phyloP scores from a whole-genome alignment of 2,113 vertebrate genomes.

The Galemys pyrenaicus region DNA sequence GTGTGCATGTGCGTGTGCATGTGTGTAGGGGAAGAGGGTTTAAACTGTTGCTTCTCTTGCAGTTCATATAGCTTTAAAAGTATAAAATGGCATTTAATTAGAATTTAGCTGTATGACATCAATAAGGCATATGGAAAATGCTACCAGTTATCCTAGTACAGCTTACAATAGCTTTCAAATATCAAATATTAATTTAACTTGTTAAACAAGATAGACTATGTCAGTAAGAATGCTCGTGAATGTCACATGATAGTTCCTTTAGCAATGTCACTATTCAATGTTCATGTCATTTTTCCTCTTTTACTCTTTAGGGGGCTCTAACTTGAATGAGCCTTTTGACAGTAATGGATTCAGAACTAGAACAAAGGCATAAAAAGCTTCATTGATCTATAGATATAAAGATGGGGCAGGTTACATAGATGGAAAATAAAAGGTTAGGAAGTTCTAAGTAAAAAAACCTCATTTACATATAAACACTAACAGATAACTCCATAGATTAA shows the following conservation, averaged over 20 bases:
- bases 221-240: conserved; percentile 34
- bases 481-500: no score
- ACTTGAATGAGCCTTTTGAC: neutral
- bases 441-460: conserved; percentile 1
- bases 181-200: conserved; percentile 64
- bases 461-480: neutral
- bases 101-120: conserved; percentile 50
- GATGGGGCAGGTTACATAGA: neutral
- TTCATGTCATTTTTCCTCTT: neutral
- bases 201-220: conserved; percentile 40
- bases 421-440: neutral
- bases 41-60: conserved; percentile 27
- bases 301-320: neutral
- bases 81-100: conserved; percentile 55
- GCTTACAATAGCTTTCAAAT: conserved; percentile 70
- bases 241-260: neutral
- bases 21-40: neutral
- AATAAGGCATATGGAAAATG: conserved; percentile 48
- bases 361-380: neutral
- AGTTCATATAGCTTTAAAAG: conserved; percentile 55
- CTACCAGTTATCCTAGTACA: conserved; percentile 51
- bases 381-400: neutral
- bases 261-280: neutral
- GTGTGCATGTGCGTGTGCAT: neutral
- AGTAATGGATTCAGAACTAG: neutral